These are phyloP conservation scores for Nannospalax galili DNA, from an alignment of 2,113 vertebrate genomes.

Conservation along the genomic window DNA sequence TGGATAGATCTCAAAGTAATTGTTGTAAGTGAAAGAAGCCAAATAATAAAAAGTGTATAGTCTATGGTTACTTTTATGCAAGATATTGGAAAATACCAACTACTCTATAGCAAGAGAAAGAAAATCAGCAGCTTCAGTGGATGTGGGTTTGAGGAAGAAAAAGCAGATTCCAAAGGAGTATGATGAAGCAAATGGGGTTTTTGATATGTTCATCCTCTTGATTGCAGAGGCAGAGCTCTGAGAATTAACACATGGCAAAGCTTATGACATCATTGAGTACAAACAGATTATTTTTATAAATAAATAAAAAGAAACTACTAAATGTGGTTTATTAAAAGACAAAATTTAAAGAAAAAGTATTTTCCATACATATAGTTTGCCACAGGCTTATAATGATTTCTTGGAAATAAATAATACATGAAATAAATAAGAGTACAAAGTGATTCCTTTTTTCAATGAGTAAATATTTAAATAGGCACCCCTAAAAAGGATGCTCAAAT, in stretches of 20 bases:
- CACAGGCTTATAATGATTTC: background rate
- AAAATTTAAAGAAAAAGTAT: background rate
- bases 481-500: background rate
- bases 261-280: background rate
- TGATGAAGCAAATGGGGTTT: background rate
- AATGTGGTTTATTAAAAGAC: background rate
- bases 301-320: background rate
- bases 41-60: background rate
- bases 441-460: background rate
- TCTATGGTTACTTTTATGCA: background rate
- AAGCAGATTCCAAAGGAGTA: background rate
- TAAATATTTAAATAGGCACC: background rate
- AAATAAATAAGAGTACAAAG: too few relatives aligned
- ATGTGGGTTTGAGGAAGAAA: background rate
- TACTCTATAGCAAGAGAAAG: background rate
- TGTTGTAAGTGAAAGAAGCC: background rate
- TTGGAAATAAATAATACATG: background rate
- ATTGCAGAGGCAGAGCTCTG: background rate
- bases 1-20: background rate
- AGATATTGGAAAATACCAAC: background rate
- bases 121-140: background rate
- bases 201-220: background rate
- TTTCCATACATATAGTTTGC: background rate
- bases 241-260: background rate
- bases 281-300: background rate